Evolutionary conservation across 1,140 invertebrate genomes (phyloP), one percentile per base, ranked within the genome.

Genomic region (Drosophila repletoides): DNA sequence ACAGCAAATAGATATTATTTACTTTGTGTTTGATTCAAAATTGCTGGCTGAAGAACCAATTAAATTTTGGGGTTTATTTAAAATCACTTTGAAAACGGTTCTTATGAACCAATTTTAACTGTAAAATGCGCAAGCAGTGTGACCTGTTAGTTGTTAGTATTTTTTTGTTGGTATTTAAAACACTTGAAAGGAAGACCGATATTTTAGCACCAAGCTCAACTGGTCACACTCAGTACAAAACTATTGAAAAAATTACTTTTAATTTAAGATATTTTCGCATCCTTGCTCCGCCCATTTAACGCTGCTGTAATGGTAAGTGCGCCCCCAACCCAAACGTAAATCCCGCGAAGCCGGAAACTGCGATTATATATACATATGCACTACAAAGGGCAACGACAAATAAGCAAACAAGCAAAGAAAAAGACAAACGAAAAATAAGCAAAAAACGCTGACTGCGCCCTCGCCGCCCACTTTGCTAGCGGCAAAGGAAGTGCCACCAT

Each of bases 271-370:
- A 55, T 22, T 61, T 68, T 69, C 36, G 41, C 59, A 64, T 69
- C 66, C 59, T 56, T 69, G 51, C 60, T 56, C 51, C 60, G 51
- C 60, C 49, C 60, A 55, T 51, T 45, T n/a, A 65, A 60, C 56
- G 36, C 53, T 64, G 64, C 46, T 61, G 59, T 72, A 76, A 84
- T 84, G 80, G 80, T 84, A 86, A 84, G 80, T 84, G 51, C 5
- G 17, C 31, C 24, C 28, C 19, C 6, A 36, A 51, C 28, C 22
- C 5, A n/a, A 9, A 10, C 61, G 21, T 80, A 80, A n/a, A 49
- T 29, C 55, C 5, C 51, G 41, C 36, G 46, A 34, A 58, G 72
- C 72, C 75, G 75, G 65, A 22, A 74, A 38, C 38, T 34, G 41
- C 61, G 33, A 43, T 38, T 56, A 36, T 33, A 29, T 17, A 43